phyloP scores from a whole-genome alignment of 1,140 invertebrate species.

The Conus betulinus region DNA sequence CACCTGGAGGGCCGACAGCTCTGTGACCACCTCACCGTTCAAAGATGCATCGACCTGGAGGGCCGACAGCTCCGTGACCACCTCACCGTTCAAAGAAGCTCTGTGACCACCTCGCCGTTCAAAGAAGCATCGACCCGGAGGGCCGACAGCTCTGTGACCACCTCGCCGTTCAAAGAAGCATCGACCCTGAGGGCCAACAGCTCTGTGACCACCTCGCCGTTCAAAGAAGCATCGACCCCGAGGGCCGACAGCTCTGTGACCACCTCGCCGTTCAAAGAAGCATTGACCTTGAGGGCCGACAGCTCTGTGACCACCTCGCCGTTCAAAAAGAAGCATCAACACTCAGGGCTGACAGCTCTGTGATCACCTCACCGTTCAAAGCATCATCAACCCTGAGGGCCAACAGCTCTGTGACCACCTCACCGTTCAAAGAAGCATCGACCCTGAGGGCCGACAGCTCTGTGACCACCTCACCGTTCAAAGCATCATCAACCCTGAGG shows the following conservation, averaged over 20 bases:
- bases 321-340: too few species aligned
- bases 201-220: constrained; percentile 17
- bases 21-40: constrained; percentile 41
- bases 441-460: background rate
- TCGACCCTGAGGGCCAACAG: constrained; percentile 76
- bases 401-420: too few species aligned
- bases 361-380: constrained; percentile 77
- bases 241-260: background rate
- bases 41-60: constrained; percentile 91
- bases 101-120: constrained; percentile 40
- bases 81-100: constrained; percentile 80
- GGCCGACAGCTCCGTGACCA: background rate
- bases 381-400: constrained; percentile 84
- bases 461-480: constrained; percentile 41
- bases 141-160: background rate
- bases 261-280: constrained; percentile 79
- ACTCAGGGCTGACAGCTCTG: background rate
- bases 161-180: constrained; percentile 81
- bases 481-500: constrained; percentile 87
- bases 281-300: too few species aligned
- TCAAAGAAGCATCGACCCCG: constrained; percentile 88
- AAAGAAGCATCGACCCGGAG: constrained; percentile 91
- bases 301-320: too few species aligned
- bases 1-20: background rate
- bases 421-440: too few species aligned